Evolutionary conservation across 2,888 invertebrate species (phyloP), one percentile per base, ranked within the genome.

Genomic region (Pollenia angustigena): DNA sequence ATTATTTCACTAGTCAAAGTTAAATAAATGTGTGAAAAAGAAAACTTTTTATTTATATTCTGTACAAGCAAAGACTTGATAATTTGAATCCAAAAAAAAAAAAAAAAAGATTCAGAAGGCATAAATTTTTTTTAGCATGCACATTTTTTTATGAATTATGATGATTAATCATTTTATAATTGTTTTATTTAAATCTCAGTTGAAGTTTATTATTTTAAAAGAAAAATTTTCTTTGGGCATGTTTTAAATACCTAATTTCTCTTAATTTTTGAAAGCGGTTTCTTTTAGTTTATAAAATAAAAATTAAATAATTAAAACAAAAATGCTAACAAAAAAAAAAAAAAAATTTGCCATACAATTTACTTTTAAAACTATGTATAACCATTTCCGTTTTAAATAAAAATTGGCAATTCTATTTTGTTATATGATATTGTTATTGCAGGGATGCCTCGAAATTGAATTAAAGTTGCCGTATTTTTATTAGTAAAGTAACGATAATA

Each of bases 11-110:
- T 60, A 46, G 42, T 64, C 54, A 64, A 62, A 54, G 3, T 6
- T 10, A 50, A 23, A 71, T 71, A 71, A 78, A 83, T 78, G 79
- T 79, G 84, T 84, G 79, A 84, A 79, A 84, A 71, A 52, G 60
- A 68, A 52, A 81, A 56, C 62, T 64, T 10, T 46, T 64, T 72
- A n/a, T 46, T 82, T 52, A 44, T 18, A n/a, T 2, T 54, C 7
- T 46, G 58, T 8, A 60, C 11, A 75, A 16, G 14, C n/a, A 40
- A 32, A 60, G 4, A 68, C 56, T 32, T 75, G 60, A 81, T 75
- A 64, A 81, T 82, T 72, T 81, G 32, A 44, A 32, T n/a, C n/a
- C 44, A 44, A 52, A 80, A 79, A 42, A 42, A 4, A 23, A 69
- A 69, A n/a, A 7, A 52, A 58, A 69, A 14, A 9, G 7, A 42